Percentiles rank a stretch among this genome's conserved stretches.
phyloP scores from a whole-genome alignment of 2,113 vertebrate species.

The Chlamydotis undulata region DNA sequence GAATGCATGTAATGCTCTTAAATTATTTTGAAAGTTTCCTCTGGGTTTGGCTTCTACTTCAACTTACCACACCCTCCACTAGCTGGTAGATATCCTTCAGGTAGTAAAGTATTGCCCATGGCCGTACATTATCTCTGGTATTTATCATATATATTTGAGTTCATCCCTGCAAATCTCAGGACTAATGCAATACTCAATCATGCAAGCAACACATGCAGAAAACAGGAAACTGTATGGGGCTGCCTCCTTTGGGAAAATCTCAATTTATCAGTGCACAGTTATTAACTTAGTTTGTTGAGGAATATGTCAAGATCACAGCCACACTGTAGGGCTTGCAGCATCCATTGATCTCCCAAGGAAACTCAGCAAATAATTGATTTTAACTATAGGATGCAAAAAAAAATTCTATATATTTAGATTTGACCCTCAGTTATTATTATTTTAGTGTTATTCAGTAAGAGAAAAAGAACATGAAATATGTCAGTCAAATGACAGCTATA shows the following conservation, averaged over 20 bases:
- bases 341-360: not conserved
- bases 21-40: constrained; percentile 36
- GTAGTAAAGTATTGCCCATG: not conserved
- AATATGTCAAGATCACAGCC: not conserved
- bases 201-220: not conserved
- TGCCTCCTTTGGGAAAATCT: constrained; percentile 9
- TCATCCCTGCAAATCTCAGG: not conserved
- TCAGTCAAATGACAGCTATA: not conserved
- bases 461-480: not conserved
- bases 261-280: not conserved
- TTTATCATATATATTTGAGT: constrained; percentile 20
- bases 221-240: not conserved
- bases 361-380: not conserved
- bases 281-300: constrained; percentile 32
- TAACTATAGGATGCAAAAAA: not conserved
- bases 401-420: not conserved
- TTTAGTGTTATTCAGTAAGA: not conserved
- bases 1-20: not conserved
- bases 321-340: not conserved
- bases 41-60: not conserved
- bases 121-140: not conserved
- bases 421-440: not conserved
- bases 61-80: not conserved
- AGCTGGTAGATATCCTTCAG: not conserved
- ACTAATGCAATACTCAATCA: not conserved